phyloP scores from a whole-genome alignment of 2,888 invertebrate species.

The Meliscaeva auricollis region DNA sequence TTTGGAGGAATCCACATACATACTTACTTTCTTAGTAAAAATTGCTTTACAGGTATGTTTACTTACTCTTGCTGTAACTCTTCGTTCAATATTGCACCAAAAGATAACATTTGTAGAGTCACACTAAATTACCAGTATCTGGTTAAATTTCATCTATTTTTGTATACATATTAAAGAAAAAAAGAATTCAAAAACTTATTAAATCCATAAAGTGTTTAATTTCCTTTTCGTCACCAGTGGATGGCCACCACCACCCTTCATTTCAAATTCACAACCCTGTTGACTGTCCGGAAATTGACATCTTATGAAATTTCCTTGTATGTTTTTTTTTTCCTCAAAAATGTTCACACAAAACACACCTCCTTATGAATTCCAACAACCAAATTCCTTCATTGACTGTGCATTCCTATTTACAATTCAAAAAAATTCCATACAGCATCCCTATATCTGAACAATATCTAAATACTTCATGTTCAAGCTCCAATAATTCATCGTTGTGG shows the following conservation, averaged over 20 bases:
- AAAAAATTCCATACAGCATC: slow-evolving; percentile 38
- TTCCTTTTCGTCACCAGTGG: slow-evolving; percentile 27
- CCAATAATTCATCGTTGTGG: slow-evolving; percentile 45
- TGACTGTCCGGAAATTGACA: slow-evolving; percentile 68
- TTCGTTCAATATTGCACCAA: too few relatives aligned
- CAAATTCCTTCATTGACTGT: slow-evolving; percentile 20
- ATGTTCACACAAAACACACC: slow-evolving; percentile 29
- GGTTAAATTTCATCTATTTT: too few relatives aligned
- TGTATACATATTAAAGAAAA: too few relatives aligned
- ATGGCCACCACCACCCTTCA: slow-evolving; percentile 16
- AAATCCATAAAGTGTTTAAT: slow-evolving; percentile 11
- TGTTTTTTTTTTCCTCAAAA: background rate
- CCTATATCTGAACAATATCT: slow-evolving; percentile 12
- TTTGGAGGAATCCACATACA: too few relatives aligned
- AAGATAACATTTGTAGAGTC: too few relatives aligned
- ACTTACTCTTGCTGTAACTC: too few relatives aligned
- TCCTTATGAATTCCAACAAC: background rate
- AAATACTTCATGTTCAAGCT: slow-evolving; percentile 38
- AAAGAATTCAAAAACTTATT: too few relatives aligned
- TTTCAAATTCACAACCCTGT: slow-evolving; percentile 54
- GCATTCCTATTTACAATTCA: slow-evolving; percentile 1
- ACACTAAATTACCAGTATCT: too few relatives aligned
- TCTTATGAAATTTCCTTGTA: slow-evolving; percentile 63
- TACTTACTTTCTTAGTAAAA: too few relatives aligned
- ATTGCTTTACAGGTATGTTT: too few relatives aligned